Conservation (phyloP, 2,113 vertebrate species). For the Istiophorus platypterus region DNA sequence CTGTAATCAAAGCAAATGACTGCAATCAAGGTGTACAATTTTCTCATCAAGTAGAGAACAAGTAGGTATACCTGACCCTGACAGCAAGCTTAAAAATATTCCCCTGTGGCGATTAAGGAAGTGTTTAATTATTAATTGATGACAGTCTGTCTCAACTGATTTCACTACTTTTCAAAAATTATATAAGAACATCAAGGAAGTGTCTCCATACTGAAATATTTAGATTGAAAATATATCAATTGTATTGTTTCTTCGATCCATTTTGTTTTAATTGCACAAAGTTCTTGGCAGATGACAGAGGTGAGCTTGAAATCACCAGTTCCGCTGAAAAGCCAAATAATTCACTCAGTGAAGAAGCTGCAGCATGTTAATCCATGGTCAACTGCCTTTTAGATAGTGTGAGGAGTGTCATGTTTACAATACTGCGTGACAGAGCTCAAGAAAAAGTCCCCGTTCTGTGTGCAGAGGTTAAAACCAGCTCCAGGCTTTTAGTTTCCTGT, state of each 20-base stretch:
- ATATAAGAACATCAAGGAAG: neutral
- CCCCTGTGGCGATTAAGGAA: slow-evolving; percentile 6
- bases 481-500: slow-evolving; percentile 35
- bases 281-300: neutral
- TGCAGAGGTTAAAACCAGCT: slow-evolving; percentile 72
- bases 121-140: slow-evolving; percentile 9
- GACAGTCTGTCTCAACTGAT: neutral
- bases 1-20: slow-evolving; percentile 55
- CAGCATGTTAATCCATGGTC: slow-evolving; percentile 37
- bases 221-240: neutral
- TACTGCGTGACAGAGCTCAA: slow-evolving; percentile 38
- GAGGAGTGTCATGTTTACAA: slow-evolving; percentile 49
- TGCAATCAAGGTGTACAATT: slow-evolving; percentile 45
- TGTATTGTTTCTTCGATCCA: neutral
- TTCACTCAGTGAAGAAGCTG: slow-evolving; percentile 1
- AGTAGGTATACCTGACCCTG: slow-evolving; percentile 24
- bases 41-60: slow-evolving; percentile 46
- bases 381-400: slow-evolving; percentile 42
- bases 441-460: slow-evolving; percentile 43
- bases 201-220: neutral
- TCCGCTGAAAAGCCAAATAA: neutral
- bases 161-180: neutral
- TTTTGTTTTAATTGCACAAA: neutral
- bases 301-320: neutral
- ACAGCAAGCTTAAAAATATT: neutral